A percentile compares a stretch with the other conserved stretches of the same genome.
phyloP scores from a whole-genome alignment of 2,797 vertebrate genomes.

The Lates japonicus region DNA sequence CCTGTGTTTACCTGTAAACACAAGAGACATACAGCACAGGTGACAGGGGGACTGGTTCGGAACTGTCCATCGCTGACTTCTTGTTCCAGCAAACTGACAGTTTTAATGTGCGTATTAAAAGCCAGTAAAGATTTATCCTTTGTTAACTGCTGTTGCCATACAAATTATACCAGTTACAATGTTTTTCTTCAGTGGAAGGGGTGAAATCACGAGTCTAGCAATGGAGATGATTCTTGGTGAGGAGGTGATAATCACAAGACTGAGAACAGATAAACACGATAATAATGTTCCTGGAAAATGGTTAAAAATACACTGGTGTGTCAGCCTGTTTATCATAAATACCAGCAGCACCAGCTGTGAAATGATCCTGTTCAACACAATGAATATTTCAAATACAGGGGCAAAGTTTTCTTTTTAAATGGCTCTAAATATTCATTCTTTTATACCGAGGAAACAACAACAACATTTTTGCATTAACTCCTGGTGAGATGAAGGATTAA shows the following conservation, averaged over 20 bases:
- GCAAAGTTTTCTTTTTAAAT: too few relatives aligned
- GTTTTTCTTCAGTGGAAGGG: conserved; percentile 59
- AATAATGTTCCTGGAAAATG: conserved; percentile 72
- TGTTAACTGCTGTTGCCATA: conserved; percentile 11
- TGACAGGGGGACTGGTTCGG: conserved; percentile 26
- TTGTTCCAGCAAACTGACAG: conserved; percentile 13
- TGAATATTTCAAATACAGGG: conserved; percentile 66
- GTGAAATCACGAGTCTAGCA: conserved; percentile 71
- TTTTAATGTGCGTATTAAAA: conserved; percentile 4
- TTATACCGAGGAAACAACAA: conserved; percentile 40
- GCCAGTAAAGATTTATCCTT: conserved; percentile 17
- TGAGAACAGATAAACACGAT: conserved; percentile 73
- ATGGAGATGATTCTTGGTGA: conserved; percentile 72
- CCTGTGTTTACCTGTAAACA: conserved; percentile 85
- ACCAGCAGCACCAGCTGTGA: conserved; percentile 71
- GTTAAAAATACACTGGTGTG: conserved; percentile 76
- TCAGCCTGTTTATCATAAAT: conserved; percentile 76
- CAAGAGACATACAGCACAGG: conserved; percentile 52
- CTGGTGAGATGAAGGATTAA: conserved; percentile 26
- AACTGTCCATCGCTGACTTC: conserved; percentile 20
- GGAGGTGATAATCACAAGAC: conserved; percentile 82
- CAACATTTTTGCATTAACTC: conserved; percentile 43
- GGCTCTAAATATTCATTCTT: too few relatives aligned
- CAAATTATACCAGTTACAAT: conserved; percentile 57
- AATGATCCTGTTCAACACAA: conserved; percentile 64